Conservation (phyloP, 1,140 invertebrate species). For the Pseudobourletiella spinata region DNA sequence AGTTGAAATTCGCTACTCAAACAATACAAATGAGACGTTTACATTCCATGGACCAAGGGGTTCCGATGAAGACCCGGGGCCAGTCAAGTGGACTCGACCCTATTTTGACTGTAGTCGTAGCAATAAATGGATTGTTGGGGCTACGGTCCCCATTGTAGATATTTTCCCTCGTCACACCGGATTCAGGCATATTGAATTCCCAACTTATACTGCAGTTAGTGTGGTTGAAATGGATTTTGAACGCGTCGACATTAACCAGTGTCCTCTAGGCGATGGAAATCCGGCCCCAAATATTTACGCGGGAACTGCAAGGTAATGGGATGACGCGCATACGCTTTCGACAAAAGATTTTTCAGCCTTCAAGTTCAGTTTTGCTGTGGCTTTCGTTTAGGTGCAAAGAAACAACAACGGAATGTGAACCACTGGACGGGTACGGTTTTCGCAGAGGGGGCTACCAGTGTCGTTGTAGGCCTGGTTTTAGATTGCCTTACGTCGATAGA, state of each 20-base stretch:
- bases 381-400: slow-evolving; percentile 84
- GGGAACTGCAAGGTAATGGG: slow-evolving; percentile 75
- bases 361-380: too few species aligned
- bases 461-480: slow-evolving; percentile 71
- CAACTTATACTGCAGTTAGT: slow-evolving; percentile 85
- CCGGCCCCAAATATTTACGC: slow-evolving; percentile 79
- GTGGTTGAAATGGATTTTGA: slow-evolving; percentile 96
- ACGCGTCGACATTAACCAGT: slow-evolving; percentile 95
- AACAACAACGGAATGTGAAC: slow-evolving; percentile 94
- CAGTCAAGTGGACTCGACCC: slow-evolving; percentile 85
- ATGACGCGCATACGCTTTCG: too few species aligned
- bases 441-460: slow-evolving; percentile 92
- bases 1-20: slow-evolving; percentile 82
- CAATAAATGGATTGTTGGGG: slow-evolving; percentile 91
- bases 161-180: slow-evolving; percentile 90
- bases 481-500: slow-evolving; percentile 75
- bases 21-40: slow-evolving; percentile 90
- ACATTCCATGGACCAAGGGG: slow-evolving; percentile 87
- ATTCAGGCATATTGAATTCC: slow-evolving; percentile 90
- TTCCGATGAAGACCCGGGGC: slow-evolving; percentile 76
- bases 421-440: slow-evolving; percentile 90
- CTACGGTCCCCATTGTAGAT: slow-evolving; percentile 87
- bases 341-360: too few species aligned
- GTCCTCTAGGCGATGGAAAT: slow-evolving; percentile 78
- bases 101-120: slow-evolving; percentile 95